Evolutionary conservation across 2,888 invertebrate genomes (phyloP).

Genomic region (Heteromyza rotundicornis): DNA sequence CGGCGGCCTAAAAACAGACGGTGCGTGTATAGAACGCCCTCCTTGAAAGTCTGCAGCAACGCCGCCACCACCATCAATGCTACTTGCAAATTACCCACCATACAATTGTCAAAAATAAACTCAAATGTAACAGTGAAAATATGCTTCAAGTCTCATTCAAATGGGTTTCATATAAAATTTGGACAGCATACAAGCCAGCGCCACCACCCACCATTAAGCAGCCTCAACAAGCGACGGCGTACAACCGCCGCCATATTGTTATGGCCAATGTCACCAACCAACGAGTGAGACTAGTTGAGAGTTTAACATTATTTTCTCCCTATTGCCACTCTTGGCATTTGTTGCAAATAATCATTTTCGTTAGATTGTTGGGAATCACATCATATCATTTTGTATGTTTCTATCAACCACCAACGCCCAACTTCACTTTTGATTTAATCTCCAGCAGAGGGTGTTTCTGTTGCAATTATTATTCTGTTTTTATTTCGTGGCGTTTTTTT

Average conservation of each 20-base stretch:
- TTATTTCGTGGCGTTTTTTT: background rate
- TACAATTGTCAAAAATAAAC: conserved; percentile 4
- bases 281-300: background rate
- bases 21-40: background rate
- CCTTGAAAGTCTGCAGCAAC: background rate
- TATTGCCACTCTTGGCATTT: background rate
- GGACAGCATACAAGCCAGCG: conserved; percentile 42
- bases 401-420: background rate
- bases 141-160: conserved; percentile 6
- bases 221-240: conserved; percentile 1
- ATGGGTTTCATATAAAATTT: conserved; percentile 41
- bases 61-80: background rate
- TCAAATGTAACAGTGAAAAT: background rate
- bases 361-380: background rate
- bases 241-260: conserved; percentile 35
- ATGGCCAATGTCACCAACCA: background rate
- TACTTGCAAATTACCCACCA: conserved; percentile 16
- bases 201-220: conserved; percentile 47
- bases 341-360: background rate
- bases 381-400: background rate
- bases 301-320: background rate
- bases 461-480: background rate
- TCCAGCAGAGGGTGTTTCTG: background rate
- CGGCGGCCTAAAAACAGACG: background rate
- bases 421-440: background rate